Conservation (phyloP, 2,113 vertebrate genomes). For the Tretioscincus oriximinensis region DNA sequence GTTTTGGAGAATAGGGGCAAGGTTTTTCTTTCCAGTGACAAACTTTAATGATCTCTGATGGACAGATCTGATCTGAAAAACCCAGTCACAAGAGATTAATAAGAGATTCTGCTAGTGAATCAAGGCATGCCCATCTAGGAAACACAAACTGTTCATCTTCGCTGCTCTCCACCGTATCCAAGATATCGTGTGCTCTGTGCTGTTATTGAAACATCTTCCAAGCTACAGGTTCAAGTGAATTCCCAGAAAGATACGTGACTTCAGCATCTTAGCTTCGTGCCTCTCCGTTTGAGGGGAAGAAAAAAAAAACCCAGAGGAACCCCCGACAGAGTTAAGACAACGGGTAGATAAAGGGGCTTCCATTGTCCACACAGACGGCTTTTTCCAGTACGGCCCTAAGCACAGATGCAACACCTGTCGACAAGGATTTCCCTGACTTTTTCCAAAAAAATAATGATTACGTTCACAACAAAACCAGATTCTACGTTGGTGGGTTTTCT, state of each 20-base stretch:
- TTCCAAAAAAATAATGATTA: not conserved
- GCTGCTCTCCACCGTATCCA: not conserved
- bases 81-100: too few species aligned
- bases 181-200: accelerated
- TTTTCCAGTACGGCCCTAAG: not conserved
- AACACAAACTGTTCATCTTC: not conserved
- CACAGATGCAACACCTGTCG: conserved; percentile 8
- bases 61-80: too few species aligned
- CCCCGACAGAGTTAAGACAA: too few species aligned
- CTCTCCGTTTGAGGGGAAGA: not conserved
- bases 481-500: too few species aligned
- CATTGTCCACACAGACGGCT: not conserved
- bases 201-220: not conserved
- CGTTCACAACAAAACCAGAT: conserved; percentile 2
- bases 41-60: too few species aligned
- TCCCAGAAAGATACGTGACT: not conserved
- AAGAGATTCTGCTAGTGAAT: too few species aligned
- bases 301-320: not conserved
- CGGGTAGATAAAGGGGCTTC: not conserved
- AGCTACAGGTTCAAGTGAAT: not conserved
- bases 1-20: too few species aligned
- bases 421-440: not conserved
- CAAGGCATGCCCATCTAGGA: not conserved
- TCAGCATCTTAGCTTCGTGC: too few species aligned
- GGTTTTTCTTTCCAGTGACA: too few species aligned